phyloP scores from a whole-genome alignment of 2,888 invertebrate genomes.

The Hydropsyche betteni region DNA sequence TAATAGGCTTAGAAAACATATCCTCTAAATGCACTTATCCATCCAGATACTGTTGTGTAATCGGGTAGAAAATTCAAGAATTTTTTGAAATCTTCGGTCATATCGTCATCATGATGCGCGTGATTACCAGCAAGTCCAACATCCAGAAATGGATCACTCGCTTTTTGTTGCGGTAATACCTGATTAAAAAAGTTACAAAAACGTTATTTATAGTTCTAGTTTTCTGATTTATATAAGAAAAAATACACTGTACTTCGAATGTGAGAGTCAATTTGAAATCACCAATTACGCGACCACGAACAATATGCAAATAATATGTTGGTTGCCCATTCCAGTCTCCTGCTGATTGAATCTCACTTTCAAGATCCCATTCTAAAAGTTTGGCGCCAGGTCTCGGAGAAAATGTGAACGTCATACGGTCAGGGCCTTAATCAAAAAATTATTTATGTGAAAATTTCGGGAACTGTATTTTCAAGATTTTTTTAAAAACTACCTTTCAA shows the following conservation, averaged over 20 bases:
- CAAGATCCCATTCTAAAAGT: conserved; percentile 40
- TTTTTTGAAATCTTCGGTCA: conserved; percentile 56
- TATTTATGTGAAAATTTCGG: background rate
- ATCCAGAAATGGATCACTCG: conserved; percentile 53
- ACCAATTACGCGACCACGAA: background rate
- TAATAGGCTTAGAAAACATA: background rate
- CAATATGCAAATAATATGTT: conserved; percentile 44
- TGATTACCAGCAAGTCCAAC: conserved; percentile 58
- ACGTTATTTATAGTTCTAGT: background rate
- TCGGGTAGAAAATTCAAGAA: conserved; percentile 59
- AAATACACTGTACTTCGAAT: background rate
- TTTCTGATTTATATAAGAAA: no score
- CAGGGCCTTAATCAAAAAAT: conserved; percentile 40
- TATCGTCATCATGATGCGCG: conserved; percentile 57
- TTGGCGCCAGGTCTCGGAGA: conserved; percentile 39
- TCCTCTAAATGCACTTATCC: conserved; percentile 57
- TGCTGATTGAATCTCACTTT: conserved; percentile 29
- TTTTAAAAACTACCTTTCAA: no score
- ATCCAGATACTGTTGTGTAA: conserved; percentile 60
- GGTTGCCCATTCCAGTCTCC: conserved; percentile 44
- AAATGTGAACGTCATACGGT: conserved; percentile 47
- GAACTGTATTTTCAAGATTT: no score
- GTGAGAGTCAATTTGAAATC: background rate
- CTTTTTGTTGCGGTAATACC: background rate
- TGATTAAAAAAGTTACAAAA: background rate